Base-by-base conservation (phyloP, 2,113 vertebrate genomes). In the Campylomormyrus tamandua region DNA sequence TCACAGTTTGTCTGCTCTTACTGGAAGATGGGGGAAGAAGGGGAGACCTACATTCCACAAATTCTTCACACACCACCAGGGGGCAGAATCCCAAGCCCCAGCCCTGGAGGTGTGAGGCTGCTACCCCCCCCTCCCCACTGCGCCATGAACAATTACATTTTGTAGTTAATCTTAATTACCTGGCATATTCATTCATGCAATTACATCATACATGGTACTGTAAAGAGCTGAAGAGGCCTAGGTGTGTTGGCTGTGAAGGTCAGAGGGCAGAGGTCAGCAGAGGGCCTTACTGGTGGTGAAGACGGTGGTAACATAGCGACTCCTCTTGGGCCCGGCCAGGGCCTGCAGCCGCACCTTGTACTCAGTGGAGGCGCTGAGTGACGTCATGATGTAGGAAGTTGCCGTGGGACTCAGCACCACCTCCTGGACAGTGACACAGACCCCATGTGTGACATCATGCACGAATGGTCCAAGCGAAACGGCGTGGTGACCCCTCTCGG, bases 221-320 rank as follows among this genome's bases (percentile, higher is more conserved):
- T 74, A 31, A 31, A 77, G 45, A 27, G 62, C n/a, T n/a, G 24
- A n/a, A 66, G 19, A 2, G 39, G 35, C 53, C 35, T 31, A 21
- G 21, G n/a, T 46, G 49, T 53, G 46, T 39, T 9, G 21, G 49
- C 31, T 49, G 21, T 39, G 5, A 45, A 86, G 27, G 31, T 24
- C 35, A 48, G 19, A 24, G 56, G 39, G 77, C 8, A 45, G 11
- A 70, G n/a, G 52, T 24, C 8, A 9, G 35, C 24, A 9, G 13
- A 42, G 19, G 11, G 9, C 88, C 97, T 97, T 96, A 99, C 98
- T 97, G 93, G 98, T 99, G 91, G 96, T 97, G 94, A 99, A 97
- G 90, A 94, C 5, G 0, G 96, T 96, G 70, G 96, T 95, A 93
- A 97, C 95, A 0, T 93, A 91, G 91, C 95, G 95, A 96, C 98